A percentile compares a stretch with the other conserved stretches of the same genome.
These are phyloP conservation scores for Drosophila lutescens DNA, from an alignment of 2,888 invertebrate genomes.

Conservation along the genomic window DNA sequence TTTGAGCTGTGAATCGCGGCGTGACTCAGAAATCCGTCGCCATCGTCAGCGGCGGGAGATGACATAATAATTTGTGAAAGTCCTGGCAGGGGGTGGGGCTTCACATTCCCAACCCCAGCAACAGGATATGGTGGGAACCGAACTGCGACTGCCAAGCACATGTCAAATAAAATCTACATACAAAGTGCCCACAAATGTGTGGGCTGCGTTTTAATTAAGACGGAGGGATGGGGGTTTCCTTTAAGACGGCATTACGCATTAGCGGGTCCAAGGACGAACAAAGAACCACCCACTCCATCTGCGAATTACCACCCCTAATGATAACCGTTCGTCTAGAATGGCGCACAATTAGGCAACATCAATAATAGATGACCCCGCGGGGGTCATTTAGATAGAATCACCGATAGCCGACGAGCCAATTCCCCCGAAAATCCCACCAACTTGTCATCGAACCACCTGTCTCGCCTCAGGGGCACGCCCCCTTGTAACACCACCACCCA, in stretches of 20 bases:
- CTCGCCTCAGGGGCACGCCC: conserved; percentile 17
- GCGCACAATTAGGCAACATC: conserved; percentile 40
- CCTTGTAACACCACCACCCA: conserved; percentile 25
- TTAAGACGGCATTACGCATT: conserved; percentile 12
- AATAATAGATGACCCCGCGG: conserved; percentile 38
- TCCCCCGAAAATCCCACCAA: conserved; percentile 11
- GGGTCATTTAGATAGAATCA: conserved; percentile 43
- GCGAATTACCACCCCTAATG: conserved; percentile 18
- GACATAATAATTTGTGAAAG: conserved; percentile 63
- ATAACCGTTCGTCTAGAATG: conserved; percentile 26
- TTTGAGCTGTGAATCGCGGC: conserved; percentile 13
- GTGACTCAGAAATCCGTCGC: conserved; percentile 44
- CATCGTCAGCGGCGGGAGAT: conserved; percentile 54
- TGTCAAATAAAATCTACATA: conserved; percentile 64
- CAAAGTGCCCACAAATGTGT: conserved; percentile 32
- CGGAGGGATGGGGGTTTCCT: conserved; percentile 4
- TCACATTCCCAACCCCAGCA: background rate
- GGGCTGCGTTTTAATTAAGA: conserved; percentile 50
- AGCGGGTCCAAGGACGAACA: conserved; percentile 8
- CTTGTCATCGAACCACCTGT: conserved; percentile 52
- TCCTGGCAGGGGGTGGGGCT: conserved; percentile 33
- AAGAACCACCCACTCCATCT: background rate
- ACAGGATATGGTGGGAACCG: conserved; percentile 27
- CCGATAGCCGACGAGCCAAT: conserved; percentile 22
- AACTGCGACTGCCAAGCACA: conserved; percentile 28